phyloP scores from a whole-genome alignment of 2,888 invertebrate genomes.

The Coenonympha glycerion region DNA sequence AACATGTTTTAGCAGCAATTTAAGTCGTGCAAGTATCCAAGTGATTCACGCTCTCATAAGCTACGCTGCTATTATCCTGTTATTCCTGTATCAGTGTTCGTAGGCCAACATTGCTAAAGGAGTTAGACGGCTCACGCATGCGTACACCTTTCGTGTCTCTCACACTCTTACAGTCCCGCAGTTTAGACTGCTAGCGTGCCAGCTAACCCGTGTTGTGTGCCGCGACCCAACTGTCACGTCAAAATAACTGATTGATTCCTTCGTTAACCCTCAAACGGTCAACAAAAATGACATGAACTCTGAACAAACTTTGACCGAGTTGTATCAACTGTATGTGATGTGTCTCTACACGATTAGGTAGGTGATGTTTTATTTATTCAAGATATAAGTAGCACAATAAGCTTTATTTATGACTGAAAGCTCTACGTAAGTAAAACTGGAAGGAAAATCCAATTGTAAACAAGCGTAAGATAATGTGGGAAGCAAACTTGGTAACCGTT shows the following conservation, averaged over 20 bases:
- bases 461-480: too few species aligned
- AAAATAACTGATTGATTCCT: conserved; percentile 63
- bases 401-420: too few species aligned
- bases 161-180: conserved; percentile 42
- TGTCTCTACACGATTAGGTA: conserved; percentile 31
- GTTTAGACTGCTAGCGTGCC: conserved; percentile 41
- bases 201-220: conserved; percentile 39
- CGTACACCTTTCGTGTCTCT: conserved; percentile 32
- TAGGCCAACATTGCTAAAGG: conserved; percentile 15
- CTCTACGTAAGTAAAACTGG: too few species aligned
- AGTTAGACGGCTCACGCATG: conserved; percentile 45
- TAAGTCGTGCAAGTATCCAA: too few species aligned
- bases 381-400: neutral
- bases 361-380: conserved; percentile 30
- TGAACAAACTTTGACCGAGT: conserved; percentile 24
- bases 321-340: conserved; percentile 33
- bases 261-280: conserved; percentile 38
- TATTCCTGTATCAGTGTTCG: conserved; percentile 17
- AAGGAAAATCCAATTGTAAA: too few species aligned
- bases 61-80: too few species aligned
- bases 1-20: too few species aligned
- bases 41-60: too few species aligned
- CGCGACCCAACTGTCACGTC: conserved; percentile 40
- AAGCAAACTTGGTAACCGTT: too few species aligned
- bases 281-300: conserved; percentile 23